phyloP scores from a whole-genome alignment of 92 coral and sea anemone species.

The Blastomussa wellsi region DNA sequence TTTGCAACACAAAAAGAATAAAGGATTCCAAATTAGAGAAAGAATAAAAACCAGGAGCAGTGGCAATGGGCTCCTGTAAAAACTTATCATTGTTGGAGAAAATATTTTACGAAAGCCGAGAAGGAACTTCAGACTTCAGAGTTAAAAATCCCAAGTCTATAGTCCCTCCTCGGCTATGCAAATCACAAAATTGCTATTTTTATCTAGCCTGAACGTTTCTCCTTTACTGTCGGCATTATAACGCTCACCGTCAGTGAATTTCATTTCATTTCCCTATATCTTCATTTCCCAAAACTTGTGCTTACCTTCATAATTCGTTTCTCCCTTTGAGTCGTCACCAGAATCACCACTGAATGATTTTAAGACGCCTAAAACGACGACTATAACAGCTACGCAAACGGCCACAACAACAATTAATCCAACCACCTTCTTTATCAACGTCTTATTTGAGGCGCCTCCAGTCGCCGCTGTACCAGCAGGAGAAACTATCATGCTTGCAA shows the following conservation, averaged over 20 bases:
- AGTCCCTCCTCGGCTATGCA: background rate
- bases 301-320: slow-evolving; percentile 23
- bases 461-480: background rate
- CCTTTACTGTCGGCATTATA: background rate
- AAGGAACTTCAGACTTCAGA: slow-evolving; percentile 3
- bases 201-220: background rate
- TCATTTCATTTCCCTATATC: background rate
- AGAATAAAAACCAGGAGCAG: too few species aligned
- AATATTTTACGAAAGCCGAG: background rate
- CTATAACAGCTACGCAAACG: slow-evolving; percentile 58
- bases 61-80: too few species aligned
- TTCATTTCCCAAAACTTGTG: too few species aligned
- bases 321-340: slow-evolving; percentile 12
- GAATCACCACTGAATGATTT: slow-evolving; percentile 63
- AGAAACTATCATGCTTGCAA: slow-evolving; percentile 6
- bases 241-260: background rate
- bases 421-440: slow-evolving; percentile 36
- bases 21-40: too few species aligned
- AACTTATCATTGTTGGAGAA: background rate
- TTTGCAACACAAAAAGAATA: background rate
- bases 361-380: slow-evolving; percentile 62
- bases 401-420: slow-evolving; percentile 61
- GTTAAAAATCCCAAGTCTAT: background rate
- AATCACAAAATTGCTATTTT: background rate
- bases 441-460: slow-evolving; percentile 1